Evolutionary conservation across 2,113 vertebrate genomes (phyloP), one percentile per base, ranked within the genome.

Genomic region (Hemibagrus wyckioides): DNA sequence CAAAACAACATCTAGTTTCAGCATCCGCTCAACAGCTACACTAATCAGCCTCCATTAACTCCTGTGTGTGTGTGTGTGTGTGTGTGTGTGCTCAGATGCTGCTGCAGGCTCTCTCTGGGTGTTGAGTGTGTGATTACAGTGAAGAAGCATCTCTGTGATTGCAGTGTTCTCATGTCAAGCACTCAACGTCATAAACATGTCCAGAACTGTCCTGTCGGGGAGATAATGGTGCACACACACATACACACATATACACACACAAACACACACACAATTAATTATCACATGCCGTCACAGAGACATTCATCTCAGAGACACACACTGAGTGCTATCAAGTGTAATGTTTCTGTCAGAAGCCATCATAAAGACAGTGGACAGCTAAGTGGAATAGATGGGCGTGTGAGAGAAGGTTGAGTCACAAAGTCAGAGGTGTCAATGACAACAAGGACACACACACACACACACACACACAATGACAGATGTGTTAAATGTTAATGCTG

Each of bases 311-410:
- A 44, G 8, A 13, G 39, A 41, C 69, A 23, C 33, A 73, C 36
- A 10, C 69, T 25, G 57, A 25, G 84, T 73, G 54, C 15, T 57
- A 11, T 59, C 33, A 28, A 59, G 80, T 90, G 41, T 80, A 59
- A 61, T 87, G 65, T 41, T 87, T 59, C 65, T 82, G 36, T 80
- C 54, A 50, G 56, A 69, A 80, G 21, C 89, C 88, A 90, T 92
- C 91, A 94, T 90, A 89, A 86, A 87, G 86, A 90, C 92, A 91
- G 87, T 89, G 73, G 92, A 80, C 80, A 82, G 61, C 6, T 90
- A 92, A 93, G 91, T 93, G 92, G 89, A 92, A 92, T 90, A 93
- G 95, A 94, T 93, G 91, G 91, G 88, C 91, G 82, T 88, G 81
- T 94, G 93, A 95, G 93, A 94, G 93, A 92, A 85, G 33, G 54